phyloP scores from a whole-genome alignment of 2,113 vertebrate species.

The Ceyx margarethae region DNA sequence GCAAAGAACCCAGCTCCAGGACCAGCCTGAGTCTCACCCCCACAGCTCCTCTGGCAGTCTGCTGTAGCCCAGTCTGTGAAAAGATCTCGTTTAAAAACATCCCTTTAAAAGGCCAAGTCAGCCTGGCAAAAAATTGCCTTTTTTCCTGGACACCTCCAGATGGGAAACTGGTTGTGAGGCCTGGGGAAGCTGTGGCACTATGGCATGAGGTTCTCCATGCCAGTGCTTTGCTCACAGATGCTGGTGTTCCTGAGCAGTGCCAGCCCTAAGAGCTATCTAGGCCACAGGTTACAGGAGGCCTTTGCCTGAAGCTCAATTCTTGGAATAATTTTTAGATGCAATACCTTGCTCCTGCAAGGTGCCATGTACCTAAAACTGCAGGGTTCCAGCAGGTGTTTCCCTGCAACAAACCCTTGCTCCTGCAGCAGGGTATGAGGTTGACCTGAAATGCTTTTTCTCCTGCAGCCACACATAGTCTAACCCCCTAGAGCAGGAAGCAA shows the following conservation, averaged over 20 bases:
- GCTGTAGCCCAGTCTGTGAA: neutral
- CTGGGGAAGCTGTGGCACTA: neutral
- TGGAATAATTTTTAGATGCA: neutral
- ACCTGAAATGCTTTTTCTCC: neutral
- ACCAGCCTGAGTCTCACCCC: neutral
- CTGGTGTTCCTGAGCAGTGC: neutral
- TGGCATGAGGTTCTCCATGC: neutral
- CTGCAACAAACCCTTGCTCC: neutral
- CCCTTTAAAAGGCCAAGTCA: neutral
- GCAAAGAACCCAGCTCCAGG: neutral
- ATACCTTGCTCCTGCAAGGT: neutral
- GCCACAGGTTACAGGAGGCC: neutral
- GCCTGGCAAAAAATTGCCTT: neutral
- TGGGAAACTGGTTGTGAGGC: neutral
- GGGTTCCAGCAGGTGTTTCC: neutral
- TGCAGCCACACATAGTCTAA: rapidly evolving
- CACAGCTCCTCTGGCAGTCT: neutral
- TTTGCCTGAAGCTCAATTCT: neutral
- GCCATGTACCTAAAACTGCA: neutral
- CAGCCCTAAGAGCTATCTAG: conserved; percentile 2
- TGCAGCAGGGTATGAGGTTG: neutral
- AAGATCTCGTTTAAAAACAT: neutral
- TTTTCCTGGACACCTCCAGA: neutral
- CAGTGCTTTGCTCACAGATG: neutral
- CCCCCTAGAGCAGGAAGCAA: neutral